A percentile compares a stretch with the other conserved stretches of the same genome.
Evolutionary conservation across 2,113 vertebrate genomes (phyloP).

Genomic region (Burhinus bistriatus): DNA sequence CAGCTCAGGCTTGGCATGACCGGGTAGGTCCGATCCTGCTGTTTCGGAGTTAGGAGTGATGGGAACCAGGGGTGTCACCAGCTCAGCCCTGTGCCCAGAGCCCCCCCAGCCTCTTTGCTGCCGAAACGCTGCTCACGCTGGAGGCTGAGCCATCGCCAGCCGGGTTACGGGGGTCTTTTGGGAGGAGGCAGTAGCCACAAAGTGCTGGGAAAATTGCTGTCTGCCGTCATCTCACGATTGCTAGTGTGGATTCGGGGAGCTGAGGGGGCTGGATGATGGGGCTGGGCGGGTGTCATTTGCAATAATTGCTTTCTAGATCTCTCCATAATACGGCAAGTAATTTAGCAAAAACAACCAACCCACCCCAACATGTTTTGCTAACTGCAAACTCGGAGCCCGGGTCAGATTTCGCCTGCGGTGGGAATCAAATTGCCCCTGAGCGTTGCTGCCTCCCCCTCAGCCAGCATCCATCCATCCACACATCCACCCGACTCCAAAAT

Average conservation of each 20-base stretch:
- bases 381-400: background rate
- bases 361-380: background rate
- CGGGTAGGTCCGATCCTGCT: background rate
- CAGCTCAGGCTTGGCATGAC: background rate
- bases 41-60: background rate
- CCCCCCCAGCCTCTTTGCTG: background rate
- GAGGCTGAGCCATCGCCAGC: background rate
- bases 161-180: accelerated
- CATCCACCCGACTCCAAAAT: background rate
- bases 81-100: background rate
- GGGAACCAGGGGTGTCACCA: background rate
- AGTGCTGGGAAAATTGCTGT: background rate
- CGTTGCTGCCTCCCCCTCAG: background rate
- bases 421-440: background rate
- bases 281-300: background rate
- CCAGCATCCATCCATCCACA: background rate
- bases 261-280: background rate
- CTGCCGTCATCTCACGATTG: background rate
- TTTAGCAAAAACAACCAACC: background rate
- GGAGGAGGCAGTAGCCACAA: background rate
- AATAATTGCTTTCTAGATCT: background rate
- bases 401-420: background rate
- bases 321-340: background rate
- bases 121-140: accelerated
- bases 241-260: accelerated